Conservation (phyloP, 2,113 vertebrate genomes). For the Epinephelus cyanopodus region DNA sequence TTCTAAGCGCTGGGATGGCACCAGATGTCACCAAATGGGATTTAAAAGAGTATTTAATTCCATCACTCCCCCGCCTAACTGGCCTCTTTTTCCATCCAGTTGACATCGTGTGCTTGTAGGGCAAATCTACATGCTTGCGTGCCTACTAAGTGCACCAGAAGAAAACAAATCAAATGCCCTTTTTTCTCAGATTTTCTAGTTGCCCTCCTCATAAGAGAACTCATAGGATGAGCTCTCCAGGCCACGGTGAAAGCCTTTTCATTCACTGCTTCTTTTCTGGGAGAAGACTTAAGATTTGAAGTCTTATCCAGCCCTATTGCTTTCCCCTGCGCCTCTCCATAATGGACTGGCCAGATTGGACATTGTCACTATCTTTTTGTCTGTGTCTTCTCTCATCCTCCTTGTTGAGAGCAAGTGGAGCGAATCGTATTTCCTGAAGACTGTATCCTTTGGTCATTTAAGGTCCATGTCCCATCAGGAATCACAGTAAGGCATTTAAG, state of each 20-base stretch:
- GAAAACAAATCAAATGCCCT: constrained; percentile 61
- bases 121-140: constrained; percentile 37
- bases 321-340: constrained; percentile 21
- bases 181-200: constrained; percentile 20
- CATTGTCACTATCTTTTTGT: constrained; percentile 32
- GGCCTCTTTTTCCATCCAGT: constrained; percentile 34
- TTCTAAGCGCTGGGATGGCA: constrained; percentile 42
- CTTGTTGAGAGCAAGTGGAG: constrained; percentile 65
- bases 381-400: constrained; percentile 7
- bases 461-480: constrained; percentile 8
- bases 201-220: constrained; percentile 57
- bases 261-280: constrained; percentile 55
- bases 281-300: constrained; percentile 45
- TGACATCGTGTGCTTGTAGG: constrained; percentile 19
- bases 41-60: constrained; percentile 52
- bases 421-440: constrained; percentile 27
- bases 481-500: constrained; percentile 10
- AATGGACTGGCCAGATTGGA: constrained; percentile 60
- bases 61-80: constrained; percentile 19
- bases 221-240: constrained; percentile 6
- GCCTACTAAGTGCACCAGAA: constrained; percentile 60
- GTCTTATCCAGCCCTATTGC: constrained; percentile 29
- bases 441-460: constrained; percentile 16
- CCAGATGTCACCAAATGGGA: constrained; percentile 64
- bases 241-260: constrained; percentile 58